These are phyloP conservation scores for Dryoscopus gambensis DNA, from an alignment of 2,113 vertebrate species.

Conservation along the genomic window DNA sequence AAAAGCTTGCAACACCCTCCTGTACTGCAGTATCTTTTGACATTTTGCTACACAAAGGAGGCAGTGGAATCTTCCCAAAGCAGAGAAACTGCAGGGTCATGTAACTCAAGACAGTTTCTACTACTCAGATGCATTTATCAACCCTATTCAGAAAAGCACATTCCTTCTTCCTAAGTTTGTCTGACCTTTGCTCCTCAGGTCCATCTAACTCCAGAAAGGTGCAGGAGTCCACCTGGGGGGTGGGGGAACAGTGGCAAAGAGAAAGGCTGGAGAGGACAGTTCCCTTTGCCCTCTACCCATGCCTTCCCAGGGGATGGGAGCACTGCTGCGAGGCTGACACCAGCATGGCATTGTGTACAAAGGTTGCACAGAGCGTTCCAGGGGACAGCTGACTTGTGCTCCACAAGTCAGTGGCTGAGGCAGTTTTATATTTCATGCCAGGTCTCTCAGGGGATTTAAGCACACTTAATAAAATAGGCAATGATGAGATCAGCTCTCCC, in stretches of 20 bases:
- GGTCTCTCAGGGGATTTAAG: not conserved
- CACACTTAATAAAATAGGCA: not conserved
- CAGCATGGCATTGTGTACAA: rapidly evolving
- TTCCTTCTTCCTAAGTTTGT: not conserved
- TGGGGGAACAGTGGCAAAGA: not conserved
- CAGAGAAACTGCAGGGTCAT: not conserved
- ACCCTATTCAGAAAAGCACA: not conserved
- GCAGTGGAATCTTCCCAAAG: not conserved
- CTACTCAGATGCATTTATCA: not conserved
- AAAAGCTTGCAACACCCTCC: not conserved
- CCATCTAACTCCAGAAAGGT: not conserved
- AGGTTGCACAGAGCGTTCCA: not conserved
- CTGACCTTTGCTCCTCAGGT: not conserved
- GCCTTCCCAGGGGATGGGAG: not conserved
- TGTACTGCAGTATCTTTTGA: not conserved
- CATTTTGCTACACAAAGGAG: not conserved
- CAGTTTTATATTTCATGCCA: not conserved
- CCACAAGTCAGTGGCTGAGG: not conserved
- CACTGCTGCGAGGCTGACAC: not conserved
- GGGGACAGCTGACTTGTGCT: not conserved
- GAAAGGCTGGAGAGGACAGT: not conserved
- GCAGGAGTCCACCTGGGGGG: not conserved
- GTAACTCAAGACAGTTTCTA: not conserved
- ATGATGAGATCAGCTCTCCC: not conserved
- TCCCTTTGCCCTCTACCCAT: not conserved